phyloP scores from a whole-genome alignment of 1,140 invertebrate species.

The Leptinotarsa lineolata region DNA sequence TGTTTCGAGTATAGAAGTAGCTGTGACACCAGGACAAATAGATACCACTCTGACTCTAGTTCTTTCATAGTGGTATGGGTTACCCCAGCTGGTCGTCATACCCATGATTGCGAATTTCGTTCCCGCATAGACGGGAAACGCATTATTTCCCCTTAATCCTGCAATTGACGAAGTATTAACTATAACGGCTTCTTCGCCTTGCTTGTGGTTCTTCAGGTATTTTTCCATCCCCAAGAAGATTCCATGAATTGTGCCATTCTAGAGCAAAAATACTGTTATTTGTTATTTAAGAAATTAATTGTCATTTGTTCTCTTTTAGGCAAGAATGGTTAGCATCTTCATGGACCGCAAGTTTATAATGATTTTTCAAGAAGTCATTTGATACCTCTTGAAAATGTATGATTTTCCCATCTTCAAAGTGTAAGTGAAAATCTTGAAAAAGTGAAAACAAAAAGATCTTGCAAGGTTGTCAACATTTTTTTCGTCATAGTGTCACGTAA shows the following conservation, averaged over 20 bases:
- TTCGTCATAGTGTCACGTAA: too few relatives aligned
- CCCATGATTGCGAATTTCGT: slow-evolving; percentile 45
- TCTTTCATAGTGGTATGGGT: slow-evolving; percentile 34
- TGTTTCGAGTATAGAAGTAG: slow-evolving; percentile 31
- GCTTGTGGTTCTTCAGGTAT: slow-evolving; percentile 42
- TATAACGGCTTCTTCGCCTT: slow-evolving; percentile 40
- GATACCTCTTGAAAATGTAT: too few relatives aligned
- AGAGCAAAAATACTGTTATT: slow-evolving; percentile 25
- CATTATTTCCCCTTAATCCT: slow-evolving; percentile 31
- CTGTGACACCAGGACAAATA: slow-evolving; percentile 52
- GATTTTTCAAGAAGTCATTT: too few relatives aligned
- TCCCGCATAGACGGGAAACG: slow-evolving; percentile 41
- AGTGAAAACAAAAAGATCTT: too few relatives aligned
- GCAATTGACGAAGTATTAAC: slow-evolving; percentile 43
- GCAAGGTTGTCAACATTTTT: too few relatives aligned
- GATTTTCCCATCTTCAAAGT: too few relatives aligned
- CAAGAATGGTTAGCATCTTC: too few relatives aligned
- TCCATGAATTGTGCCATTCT: slow-evolving; percentile 45
- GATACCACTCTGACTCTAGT: slow-evolving; percentile 50
- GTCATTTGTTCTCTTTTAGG: too few relatives aligned
- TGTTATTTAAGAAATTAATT: too few relatives aligned
- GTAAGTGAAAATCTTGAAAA: too few relatives aligned
- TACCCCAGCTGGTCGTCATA: slow-evolving; percentile 36
- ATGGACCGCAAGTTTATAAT: too few relatives aligned
- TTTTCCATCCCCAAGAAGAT: slow-evolving; percentile 42